phyloP scores from a whole-genome alignment of 1,140 invertebrate genomes.

The Magallana ariakensis region DNA sequence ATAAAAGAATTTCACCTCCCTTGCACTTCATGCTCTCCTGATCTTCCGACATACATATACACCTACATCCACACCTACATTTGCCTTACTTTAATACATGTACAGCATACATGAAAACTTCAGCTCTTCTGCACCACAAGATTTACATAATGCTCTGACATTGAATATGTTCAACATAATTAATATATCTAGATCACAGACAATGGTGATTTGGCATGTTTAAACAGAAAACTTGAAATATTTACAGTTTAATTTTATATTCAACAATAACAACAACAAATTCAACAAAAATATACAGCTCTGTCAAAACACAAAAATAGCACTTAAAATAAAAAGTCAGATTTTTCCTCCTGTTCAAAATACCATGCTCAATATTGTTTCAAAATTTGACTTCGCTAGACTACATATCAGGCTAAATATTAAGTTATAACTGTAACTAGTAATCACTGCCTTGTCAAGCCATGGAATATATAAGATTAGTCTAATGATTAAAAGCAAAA shows the following conservation, averaged over 20 bases:
- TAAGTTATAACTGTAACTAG: too few relatives aligned
- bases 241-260: neutral
- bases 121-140: neutral
- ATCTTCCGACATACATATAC: neutral
- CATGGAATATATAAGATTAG: too few relatives aligned
- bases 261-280: constrained; percentile 23
- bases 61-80: neutral
- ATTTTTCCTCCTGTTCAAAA: too few relatives aligned
- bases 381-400: too few relatives aligned
- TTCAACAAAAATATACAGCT: constrained; percentile 32
- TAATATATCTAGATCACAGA: constrained; percentile 19
- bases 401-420: too few relatives aligned
- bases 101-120: neutral
- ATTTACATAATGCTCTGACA: constrained; percentile 7
- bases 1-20: neutral
- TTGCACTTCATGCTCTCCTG: neutral
- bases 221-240: constrained; percentile 30
- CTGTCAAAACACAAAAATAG: neutral
- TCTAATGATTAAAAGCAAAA: too few relatives aligned
- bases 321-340: neutral
- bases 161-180: constrained; percentile 17
- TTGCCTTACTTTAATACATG: neutral
- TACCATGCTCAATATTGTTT: too few relatives aligned
- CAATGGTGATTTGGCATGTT: constrained; percentile 26
- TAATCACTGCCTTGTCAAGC: too few relatives aligned